Evolutionary conservation across 2,797 vertebrate genomes (phyloP).

Genomic region (Falco concolor): DNA sequence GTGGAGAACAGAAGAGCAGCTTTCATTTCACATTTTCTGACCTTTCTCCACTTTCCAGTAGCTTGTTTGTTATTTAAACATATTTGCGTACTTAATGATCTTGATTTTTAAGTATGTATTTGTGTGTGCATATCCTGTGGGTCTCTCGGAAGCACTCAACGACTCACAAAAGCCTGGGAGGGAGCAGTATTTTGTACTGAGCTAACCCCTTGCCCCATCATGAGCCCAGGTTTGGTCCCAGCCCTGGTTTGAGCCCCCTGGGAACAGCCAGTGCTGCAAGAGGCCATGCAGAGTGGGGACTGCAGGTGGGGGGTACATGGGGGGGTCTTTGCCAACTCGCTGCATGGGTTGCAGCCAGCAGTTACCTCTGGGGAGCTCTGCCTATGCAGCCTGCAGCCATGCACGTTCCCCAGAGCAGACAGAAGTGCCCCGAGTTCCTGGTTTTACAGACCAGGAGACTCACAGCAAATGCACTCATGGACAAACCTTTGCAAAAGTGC

Average conservation of each 20-base stretch:
- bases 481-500: not conserved
- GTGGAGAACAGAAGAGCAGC: not conserved
- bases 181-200: not conserved
- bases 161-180: not conserved
- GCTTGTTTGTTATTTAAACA: not conserved
- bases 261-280: not conserved
- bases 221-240: not conserved
- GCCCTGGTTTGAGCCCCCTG: not conserved
- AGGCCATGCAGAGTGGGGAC: not conserved
- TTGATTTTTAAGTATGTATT: not conserved
- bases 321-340: not conserved
- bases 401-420: rapidly evolving
- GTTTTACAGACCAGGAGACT: not conserved
- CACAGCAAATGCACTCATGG: not conserved
- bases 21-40: conserved; percentile 7
- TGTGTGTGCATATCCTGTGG: not conserved
- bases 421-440: not conserved
- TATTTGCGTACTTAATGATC: not conserved
- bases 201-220: not conserved
- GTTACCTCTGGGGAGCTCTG: not conserved
- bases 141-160: not conserved
- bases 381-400: rapidly evolving
- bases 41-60: conserved; percentile 13
- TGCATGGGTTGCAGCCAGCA: rapidly evolving
- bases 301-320: not conserved